These are phyloP conservation scores for Syrista parreyssii DNA, from an alignment of 2,888 invertebrate species.

Conservation along the genomic window DNA sequence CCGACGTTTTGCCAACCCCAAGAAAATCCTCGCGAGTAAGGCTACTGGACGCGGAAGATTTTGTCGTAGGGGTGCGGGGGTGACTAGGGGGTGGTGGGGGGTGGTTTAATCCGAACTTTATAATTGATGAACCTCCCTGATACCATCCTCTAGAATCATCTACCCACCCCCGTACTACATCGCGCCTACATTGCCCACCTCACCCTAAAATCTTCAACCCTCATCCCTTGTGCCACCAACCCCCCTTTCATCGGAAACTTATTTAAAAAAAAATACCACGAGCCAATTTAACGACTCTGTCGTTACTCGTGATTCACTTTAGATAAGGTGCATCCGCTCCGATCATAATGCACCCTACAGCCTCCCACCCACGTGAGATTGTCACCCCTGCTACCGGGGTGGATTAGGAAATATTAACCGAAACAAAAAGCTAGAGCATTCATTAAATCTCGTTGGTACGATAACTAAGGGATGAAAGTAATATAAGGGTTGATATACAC, in stretches of 20 bases:
- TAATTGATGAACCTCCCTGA: conserved; percentile 20
- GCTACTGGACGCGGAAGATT: background rate
- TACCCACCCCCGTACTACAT: background rate
- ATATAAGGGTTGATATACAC: background rate
- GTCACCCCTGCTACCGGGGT: background rate
- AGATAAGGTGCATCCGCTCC: background rate
- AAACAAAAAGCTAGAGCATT: background rate
- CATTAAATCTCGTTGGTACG: background rate
- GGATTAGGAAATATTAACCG: background rate
- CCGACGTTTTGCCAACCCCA: background rate
- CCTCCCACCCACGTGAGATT: background rate
- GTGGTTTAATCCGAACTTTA: conserved; percentile 19
- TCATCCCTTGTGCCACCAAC: too few species aligned
- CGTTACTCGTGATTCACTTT: background rate
- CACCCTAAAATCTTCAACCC: background rate
- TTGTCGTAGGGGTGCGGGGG: background rate
- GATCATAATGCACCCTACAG: background rate
- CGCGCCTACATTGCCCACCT: too few species aligned
- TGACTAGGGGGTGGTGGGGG: conserved; percentile 1
- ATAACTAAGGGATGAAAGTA: background rate
- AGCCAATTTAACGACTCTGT: background rate
- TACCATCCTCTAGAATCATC: conserved; percentile 2
- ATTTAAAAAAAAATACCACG: conserved; percentile 5
- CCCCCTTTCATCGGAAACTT: background rate
- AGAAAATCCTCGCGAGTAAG: background rate